Base-by-base conservation (phyloP, 2,797 vertebrate genomes). In the Acropternis orthonyx region DNA sequence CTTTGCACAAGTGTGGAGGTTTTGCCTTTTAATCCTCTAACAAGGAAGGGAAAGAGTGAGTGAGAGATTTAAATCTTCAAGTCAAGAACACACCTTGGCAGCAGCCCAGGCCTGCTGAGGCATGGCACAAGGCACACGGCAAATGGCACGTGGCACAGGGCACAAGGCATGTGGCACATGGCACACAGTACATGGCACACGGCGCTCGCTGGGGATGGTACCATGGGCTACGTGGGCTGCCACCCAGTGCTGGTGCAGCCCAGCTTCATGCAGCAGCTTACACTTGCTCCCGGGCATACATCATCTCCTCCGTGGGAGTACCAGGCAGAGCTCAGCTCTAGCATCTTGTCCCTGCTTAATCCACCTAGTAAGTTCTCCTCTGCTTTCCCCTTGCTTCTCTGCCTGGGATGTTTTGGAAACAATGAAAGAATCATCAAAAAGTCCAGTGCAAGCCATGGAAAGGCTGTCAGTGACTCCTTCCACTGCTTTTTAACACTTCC, bases 41-140 rank as follows among this genome's bases (percentile, higher is more conserved):
- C 12, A 48, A 65, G 0, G 0, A 73, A 76, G 49, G 19, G 16
- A 55, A 72, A 49, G 44, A 83, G 21, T 1, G 0, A 91, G 58
- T 0, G 0, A 81, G 74, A 69, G 48, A 80, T 7, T 37, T 44
- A 46, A 76, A 51, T 51, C 44, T 79, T 58, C 55, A 56, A 7
- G 48, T 39, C 15, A 27, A 49, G 18, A 88, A 49, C 4, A 8
- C 19, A 27, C 36, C 44, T 37, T 51, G 61, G 61, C 36, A 59
- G 78, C 36, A 84, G 46, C 67, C 34, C 46, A 79, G 41, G 21
- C 36, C 54, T 37, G 36, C 37, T 15, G 10, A 26, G 39, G 34
- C 11, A 30, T 1, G 4, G 54, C 8, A 5, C 32, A 4, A 1
- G 16, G 52, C 39, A 5, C 2, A 0, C 3, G 12, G 24, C 44